Evolutionary conservation across 53 echinoderm and acorn worm genomes (phyloP), one percentile per base, ranked within the genome.

Genomic region (Mesocentrotus franciscanus): DNA sequence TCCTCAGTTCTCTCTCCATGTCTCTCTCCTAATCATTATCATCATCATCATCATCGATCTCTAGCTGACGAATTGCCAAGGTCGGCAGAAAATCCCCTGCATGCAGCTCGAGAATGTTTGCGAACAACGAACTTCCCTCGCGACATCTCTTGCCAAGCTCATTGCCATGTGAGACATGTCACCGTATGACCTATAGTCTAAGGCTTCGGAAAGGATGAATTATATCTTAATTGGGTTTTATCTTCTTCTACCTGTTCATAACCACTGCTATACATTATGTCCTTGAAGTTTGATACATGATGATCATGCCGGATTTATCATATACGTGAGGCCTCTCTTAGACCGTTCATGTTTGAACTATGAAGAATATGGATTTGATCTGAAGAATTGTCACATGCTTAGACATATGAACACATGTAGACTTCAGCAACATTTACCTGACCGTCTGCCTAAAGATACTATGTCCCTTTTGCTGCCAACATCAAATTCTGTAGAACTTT

Each of bases 191-290:
- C 74, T 74, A 49, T 49, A 36, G 42, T 18, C 36, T 42, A 6
- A 49, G 8, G 20, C 42, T 81, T 81, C 81, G 81, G 81, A 81
- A 81, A 81, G 81, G 81, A 81, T 81, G 81, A 81, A 81, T 81
- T 81, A 81, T 22, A 81, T 81, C 9, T 42, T 42, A 81, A 74
- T 74, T 74, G 13, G 18, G 74, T 10, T 74, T 74, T 74, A 81
- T 81, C 81, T 90, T 29, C 59, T 12, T 1, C 90, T 60, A 60
- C 30, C 90, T 90, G 60, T 90, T 60, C 60, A 10, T 1, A n/a
- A 30, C 60, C 29, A 4, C 85, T 85, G 22, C n/a, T 90, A 34
- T 90, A 34, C 27, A 60, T 18, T 18, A 9, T 81, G 39, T 36
- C 17, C 81, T 1, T 72, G 72, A 10, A 29, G 62, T 18, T 62